Evolutionary conservation across 2,888 invertebrate species (phyloP).

Genomic region (Sesamia inferens): DNA sequence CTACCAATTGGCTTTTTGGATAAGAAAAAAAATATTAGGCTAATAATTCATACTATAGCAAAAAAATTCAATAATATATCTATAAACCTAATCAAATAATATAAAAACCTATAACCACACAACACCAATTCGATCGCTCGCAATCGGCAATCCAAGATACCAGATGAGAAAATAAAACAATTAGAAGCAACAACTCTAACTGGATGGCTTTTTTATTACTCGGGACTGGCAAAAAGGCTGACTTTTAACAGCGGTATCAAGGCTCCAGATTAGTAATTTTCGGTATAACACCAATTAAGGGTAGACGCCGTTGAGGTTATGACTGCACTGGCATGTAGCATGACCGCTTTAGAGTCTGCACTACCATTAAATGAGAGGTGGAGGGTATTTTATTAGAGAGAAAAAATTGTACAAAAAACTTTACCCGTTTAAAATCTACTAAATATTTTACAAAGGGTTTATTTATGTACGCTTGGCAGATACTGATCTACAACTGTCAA

Average conservation of each 20-base stretch:
- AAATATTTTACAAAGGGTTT: too few relatives aligned
- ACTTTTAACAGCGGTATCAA: conserved; percentile 62
- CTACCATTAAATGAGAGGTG: neutral
- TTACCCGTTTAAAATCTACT: too few relatives aligned
- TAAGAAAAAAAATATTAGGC: neutral
- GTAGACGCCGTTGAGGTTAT: conserved; percentile 58
- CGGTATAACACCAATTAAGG: conserved; percentile 69
- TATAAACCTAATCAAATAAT: conserved; percentile 23
- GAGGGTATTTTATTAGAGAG: neutral
- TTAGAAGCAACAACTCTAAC: conserved; percentile 59
- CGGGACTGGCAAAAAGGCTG: conserved; percentile 60
- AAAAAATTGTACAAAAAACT: neutral
- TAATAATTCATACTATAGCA: neutral
- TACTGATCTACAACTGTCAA: too few relatives aligned
- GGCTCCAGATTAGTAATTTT: conserved; percentile 67
- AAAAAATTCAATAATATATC: conserved; percentile 2
- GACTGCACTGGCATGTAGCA: conserved; percentile 55
- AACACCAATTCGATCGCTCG: conserved; percentile 36
- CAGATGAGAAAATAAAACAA: conserved; percentile 66
- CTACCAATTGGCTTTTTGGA: neutral
- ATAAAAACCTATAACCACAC: conserved; percentile 38
- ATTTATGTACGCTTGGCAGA: too few relatives aligned
- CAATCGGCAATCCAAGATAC: conserved; percentile 43
- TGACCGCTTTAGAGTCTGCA: conserved; percentile 38
- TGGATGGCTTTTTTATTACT: conserved; percentile 63